Base-by-base conservation (phyloP, 2,113 vertebrate species). In the Podarcis muralis region DNA sequence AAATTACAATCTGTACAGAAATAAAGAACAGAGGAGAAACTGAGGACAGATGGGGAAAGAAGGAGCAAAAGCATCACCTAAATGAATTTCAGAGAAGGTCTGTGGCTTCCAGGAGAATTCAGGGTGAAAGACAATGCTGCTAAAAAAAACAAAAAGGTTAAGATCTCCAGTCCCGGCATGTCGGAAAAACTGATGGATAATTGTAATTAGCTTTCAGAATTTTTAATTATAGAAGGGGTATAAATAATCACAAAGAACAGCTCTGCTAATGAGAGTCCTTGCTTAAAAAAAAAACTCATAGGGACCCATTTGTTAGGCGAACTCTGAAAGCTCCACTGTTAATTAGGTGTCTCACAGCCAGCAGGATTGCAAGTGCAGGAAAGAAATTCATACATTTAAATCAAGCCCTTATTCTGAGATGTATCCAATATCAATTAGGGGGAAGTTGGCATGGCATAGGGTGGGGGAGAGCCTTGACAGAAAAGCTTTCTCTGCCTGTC, bases 201-300 rank as follows among this genome's bases (percentile, higher is more conserved):
- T 96, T 95, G 94, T 95, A 96, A 97, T 97, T 96, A 96, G 96
- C 93, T 94, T 95, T 96, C 92, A 87, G 96, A 93, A 96, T 96
- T 96, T 96, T 97, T 97, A 97, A 97, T 97, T 97, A 96, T 96
- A 95, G 95, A 94, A 95, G 89, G 81, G 90, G 94, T 95, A 94
- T 95, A 97, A 97, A 96, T 96, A 97, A 97, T 96, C 96, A 95
- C 94, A 95, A 94, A 87, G 94, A 93, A 90, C 92, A 27, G 94
- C 91, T 94, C 89, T 43, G 0, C 93, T 96, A 97, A 96, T 97
- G 96, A 97, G 96, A 93, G 94, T 90, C 93, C 95, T 95, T 89
- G 93, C 81, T 93, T 79, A 16, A 16, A 16, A 35, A 76, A 89
- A 94, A 91, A 89, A 91, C 48, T 53, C 92, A 81, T 85, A 37